Conservation (phyloP, 2,113 vertebrate species). For the Turdus rufiventris region DNA sequence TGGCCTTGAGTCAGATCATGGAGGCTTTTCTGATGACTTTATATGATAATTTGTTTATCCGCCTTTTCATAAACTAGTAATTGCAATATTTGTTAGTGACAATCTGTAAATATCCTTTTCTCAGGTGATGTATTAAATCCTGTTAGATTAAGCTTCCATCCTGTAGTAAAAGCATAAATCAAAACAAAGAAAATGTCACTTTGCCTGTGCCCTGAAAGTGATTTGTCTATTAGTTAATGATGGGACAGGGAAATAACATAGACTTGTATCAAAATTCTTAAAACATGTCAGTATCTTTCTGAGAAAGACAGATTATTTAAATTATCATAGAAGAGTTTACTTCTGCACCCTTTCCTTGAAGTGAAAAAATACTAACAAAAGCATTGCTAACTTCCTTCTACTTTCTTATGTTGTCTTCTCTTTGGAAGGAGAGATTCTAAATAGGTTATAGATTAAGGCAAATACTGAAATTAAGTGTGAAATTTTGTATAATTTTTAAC, state of each 20-base stretch:
- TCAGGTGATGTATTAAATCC: not conserved
- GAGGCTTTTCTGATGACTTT: not conserved
- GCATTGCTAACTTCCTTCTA: not conserved
- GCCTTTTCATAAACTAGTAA: not conserved
- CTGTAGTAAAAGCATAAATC: not conserved
- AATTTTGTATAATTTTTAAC: not conserved
- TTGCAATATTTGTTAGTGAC: not conserved
- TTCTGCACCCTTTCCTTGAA: not conserved
- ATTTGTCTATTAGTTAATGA: not conserved
- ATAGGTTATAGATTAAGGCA: not conserved
- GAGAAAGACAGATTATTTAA: not conserved
- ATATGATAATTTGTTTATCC: not conserved
- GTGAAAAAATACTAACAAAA: not conserved
- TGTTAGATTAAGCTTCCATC: not conserved
- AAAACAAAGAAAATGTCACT: not conserved
- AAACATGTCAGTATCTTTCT: not conserved
- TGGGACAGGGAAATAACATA: not conserved
- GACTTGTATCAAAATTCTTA: not conserved
- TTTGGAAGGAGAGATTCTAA: not conserved
- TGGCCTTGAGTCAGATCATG: not conserved
- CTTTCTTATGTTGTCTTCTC: not conserved
- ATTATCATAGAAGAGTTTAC: not conserved
- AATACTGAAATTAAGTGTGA: not conserved
- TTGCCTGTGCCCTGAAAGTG: not conserved
- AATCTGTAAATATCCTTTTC: not conserved